Base-by-base conservation (phyloP, 1,140 invertebrate genomes). In the Drosophila kohkoa region DNA sequence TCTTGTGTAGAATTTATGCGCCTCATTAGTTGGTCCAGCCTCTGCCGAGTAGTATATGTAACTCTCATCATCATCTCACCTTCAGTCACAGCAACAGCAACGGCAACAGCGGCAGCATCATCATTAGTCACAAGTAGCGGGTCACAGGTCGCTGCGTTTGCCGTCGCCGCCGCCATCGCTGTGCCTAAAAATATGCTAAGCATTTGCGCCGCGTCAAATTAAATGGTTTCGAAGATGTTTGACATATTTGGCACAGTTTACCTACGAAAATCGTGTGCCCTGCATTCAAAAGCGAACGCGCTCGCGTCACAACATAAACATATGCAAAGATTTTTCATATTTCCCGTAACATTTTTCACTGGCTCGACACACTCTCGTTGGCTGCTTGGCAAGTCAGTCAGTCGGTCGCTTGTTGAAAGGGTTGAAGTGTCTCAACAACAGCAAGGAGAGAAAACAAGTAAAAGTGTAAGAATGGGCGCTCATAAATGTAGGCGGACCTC, bases 71-170 rank as follows among this genome's bases (percentile, higher is more conserved):
- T 62, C 46, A 49, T 25, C 35, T 54, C 28, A 52, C 48, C 63
- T 65, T 38, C 28, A 65, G 7, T 49, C 20, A 62, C 46, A 67
- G 41, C 45, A 41, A 5, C 20, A 16, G 57, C 35, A 5, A 15
- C 25, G 20, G 57, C 35, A 6, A 15, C 25, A 30, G 15, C 43
- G 25, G 69, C 60, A 70, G 80, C 85, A 85, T 85, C 88, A 91
- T 91, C 88, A 91, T 91, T 91, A 91, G 88, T 91, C 88, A 91
- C 81, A 78, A 77, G 81, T 81, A 81, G 85, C 72, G 75, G 51
- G 57, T 66, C 69, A 77, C 55, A 62, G 54, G 13, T 57, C 54
- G 35, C 15, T 57, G 35, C 32, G 49, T 54, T 67, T 35, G 30
- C 38, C 3, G 20, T 3, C 20, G 20, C 20, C 20, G 20, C 20